Base-by-base conservation (phyloP, 2,888 invertebrate species). In the Falcaria lacertinaria region DNA sequence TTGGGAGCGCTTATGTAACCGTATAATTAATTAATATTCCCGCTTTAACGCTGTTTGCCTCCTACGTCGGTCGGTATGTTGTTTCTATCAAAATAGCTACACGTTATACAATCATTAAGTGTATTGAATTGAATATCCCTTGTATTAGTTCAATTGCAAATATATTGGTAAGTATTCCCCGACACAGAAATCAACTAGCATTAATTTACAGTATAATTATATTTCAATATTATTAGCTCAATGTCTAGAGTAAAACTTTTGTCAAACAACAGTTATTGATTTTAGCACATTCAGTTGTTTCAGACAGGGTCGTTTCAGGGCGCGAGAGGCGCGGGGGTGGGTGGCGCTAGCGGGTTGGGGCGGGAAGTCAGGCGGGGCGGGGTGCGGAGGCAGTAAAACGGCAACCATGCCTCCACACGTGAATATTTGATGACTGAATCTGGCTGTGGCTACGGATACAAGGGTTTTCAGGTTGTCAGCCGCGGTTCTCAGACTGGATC, bases 391-490 rank as follows among this genome's bases (percentile, higher is more conserved):
- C 83, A 78, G 81, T 83, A 80, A 84, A 85, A 80, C 78, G 77
- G 80, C 81, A 82, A 79, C 77, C 80, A 75, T 78, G 71, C 74
- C 82, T 78, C 80, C 80, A 78, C 80, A 80, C 78, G 84, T 88
- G 84, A 88, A 88, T 88, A 85, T 88, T 88, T 86, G 80, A 88
- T 88, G 80, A 68, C 67, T 73, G 80, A 83, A 85, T 86, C 85
- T 84, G 82, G 74, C 75, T 77, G 77, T 69, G 77, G 75, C 73
- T 74, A 68, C 69, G 65, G 69, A 69, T 72, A 68, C 70, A 68
- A 58, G 55, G 52, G 70, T 66, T 69, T 60, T 62, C 62, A 64
- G 64, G 61, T 69, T 65, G 71, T 66, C 71, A 67, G 61, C 49
- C 57, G 56, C 53, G 51, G 44, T 46, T 57, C 55, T 55, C 55